Percentiles rank a stretch among this genome's conserved stretches.
Conservation (phyloP, 23 tunicate genomes). For the Ascidia mentula region DNA sequence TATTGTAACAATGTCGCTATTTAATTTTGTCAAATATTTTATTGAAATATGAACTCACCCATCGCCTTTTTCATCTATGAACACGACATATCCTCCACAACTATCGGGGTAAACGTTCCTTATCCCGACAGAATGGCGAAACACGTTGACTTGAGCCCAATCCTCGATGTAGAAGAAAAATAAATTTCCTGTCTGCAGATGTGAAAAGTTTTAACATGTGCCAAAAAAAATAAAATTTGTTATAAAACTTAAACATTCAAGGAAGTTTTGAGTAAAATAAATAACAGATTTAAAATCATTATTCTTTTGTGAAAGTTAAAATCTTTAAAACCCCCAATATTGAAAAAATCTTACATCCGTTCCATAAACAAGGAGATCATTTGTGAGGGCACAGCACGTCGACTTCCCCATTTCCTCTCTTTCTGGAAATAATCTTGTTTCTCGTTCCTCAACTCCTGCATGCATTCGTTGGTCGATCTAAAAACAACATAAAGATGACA, state of each 20-base stretch:
- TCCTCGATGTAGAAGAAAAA: constrained; percentile 81
- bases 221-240: no score
- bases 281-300: no score
- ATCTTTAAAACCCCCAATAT: no score
- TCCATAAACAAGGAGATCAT: constrained; percentile 82
- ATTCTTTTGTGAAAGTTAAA: no score
- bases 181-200: constrained; percentile 74
- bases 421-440: constrained; percentile 82
- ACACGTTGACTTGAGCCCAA: constrained; percentile 79
- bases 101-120: constrained; percentile 58
- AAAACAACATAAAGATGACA: not conserved
- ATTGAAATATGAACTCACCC: constrained; percentile 40
- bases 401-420: constrained; percentile 68
- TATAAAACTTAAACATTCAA: no score
- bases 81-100: constrained; percentile 67
- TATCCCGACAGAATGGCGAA: constrained; percentile 51
- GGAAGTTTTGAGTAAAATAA: no score
- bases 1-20: no score
- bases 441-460: constrained; percentile 67
- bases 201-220: no score
- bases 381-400: constrained; percentile 72
- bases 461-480: constrained; percentile 67
- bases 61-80: constrained; percentile 82
- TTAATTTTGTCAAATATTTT: not conserved
- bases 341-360: constrained; percentile 52